Evolutionary conservation across 2,113 vertebrate genomes (phyloP), one percentile per base, ranked within the genome.

Genomic region (Australoheros scitulus): DNA sequence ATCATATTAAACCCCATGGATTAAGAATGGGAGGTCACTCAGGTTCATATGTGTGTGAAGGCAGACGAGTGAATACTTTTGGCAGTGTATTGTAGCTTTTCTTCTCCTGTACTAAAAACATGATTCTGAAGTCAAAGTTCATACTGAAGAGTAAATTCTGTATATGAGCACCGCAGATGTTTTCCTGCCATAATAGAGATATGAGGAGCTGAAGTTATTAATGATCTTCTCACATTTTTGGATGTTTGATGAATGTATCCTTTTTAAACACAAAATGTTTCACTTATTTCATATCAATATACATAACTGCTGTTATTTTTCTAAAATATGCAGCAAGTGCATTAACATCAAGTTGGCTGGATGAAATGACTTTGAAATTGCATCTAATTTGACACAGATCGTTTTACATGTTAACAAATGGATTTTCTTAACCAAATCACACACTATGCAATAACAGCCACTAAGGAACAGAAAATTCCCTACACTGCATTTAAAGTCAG

Each of bases 321-420:
- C 13, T 11, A 29, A 72, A 80, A 84, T 47, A 77, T 41, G 56
- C 13, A 76, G 78, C 26, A 22, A 83, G 68, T 57, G 59, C 76
- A 82, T 58, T 56, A 76, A 32, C 29, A 56, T 41, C 10, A 7
- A 72, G 70, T 15, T 22, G 65, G 82, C 15, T 75, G 74, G 76
- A 81, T 74, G 32, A 79, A 83, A 87, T 76, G 18, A 61, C 61
- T 63, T 57, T 41, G 61, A 43, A 81, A 78, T 24, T 57, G 60
- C 24, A 57, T 79, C 70, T 82, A 80, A 78, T 86, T 82, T 78
- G 79, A 81, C 76, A 86, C 61, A 79, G 70, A 81, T 88, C 60
- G 61, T 87, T 83, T 86, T 86, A 75, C 76, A 91, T 85, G 79
- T 65, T 50, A 85, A 87, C 43, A 5, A 79, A 87, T 61, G 65